Evolutionary conservation across 2,888 invertebrate species (phyloP).

Genomic region (Limnephilus marmoratus): DNA sequence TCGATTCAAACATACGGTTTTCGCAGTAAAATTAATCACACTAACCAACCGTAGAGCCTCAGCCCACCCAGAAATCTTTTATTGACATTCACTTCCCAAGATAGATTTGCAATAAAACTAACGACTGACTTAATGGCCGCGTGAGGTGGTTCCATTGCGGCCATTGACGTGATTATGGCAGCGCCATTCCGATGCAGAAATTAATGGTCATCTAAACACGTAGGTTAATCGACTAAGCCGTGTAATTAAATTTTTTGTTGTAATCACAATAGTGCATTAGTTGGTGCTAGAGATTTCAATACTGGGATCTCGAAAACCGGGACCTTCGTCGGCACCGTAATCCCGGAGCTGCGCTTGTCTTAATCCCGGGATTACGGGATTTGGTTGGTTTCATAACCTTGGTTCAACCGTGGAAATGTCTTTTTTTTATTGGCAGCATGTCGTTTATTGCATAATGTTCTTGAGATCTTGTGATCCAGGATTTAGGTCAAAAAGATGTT

Average conservation of each 20-base stretch:
- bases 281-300: not conserved
- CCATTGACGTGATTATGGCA: not conserved
- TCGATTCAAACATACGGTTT: not conserved
- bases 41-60: not conserved
- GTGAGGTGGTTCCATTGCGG: constrained; percentile 17
- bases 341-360: no score
- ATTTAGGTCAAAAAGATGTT: no score
- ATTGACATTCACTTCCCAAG: constrained; percentile 21
- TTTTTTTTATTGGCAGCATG: no score
- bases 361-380: no score
- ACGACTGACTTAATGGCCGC: constrained; percentile 53
- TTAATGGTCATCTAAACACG: not conserved
- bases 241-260: not conserved
- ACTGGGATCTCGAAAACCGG: no score
- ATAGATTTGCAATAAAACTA: constrained; percentile 58
- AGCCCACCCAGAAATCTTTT: constrained; percentile 34
- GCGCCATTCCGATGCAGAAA: not conserved
- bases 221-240: not conserved
- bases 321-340: no score
- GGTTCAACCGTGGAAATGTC: no score
- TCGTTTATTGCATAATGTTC: no score
- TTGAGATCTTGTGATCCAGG: no score
- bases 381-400: no score
- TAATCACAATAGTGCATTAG: not conserved
- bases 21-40: not conserved